Conservation (phyloP, 2,888 invertebrate species). For the Chymomyza caudatula region DNA sequence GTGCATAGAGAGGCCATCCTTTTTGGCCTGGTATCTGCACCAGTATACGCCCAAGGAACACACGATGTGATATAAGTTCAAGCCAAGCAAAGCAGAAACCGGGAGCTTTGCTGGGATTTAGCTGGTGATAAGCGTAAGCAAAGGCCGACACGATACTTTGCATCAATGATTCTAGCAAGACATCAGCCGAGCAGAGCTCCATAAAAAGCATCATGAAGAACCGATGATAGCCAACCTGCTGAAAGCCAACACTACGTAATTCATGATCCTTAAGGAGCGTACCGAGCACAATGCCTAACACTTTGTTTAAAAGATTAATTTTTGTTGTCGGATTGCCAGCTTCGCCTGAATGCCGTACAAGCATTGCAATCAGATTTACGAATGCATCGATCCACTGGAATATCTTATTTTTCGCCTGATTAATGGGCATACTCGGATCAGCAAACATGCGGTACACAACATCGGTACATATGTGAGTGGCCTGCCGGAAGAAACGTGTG, state of each 20-base stretch:
- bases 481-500: constrained; percentile 96
- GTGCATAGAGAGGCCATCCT: constrained; percentile 98
- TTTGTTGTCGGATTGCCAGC: constrained; percentile 92
- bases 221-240: constrained; percentile 98
- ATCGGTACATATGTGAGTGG: constrained; percentile 97
- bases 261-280: constrained; percentile 98
- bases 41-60: constrained; percentile 95
- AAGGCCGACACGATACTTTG: constrained; percentile 92
- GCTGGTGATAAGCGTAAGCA: constrained; percentile 95
- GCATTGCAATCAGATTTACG: constrained; percentile 92
- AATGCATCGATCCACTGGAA: constrained; percentile 97
- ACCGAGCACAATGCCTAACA: constrained; percentile 95
- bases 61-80: constrained; percentile 96
- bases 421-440: constrained; percentile 84
- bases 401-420: constrained; percentile 90
- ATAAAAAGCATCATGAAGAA: constrained; percentile 97
- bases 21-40: constrained; percentile 95
- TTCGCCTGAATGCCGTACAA: constrained; percentile 97
- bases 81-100: constrained; percentile 99
- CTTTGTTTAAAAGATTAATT: constrained; percentile 96
- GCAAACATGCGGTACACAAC: constrained; percentile 91
- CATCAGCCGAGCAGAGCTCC: constrained; percentile 96
- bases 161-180: constrained; percentile 95
- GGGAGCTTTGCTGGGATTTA: constrained; percentile 94
- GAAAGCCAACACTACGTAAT: constrained; percentile 88